A percentile compares a stretch with the other conserved stretches of the same genome.
phyloP scores from a whole-genome alignment of 1,140 invertebrate species.

The Drosophila tani region DNA sequence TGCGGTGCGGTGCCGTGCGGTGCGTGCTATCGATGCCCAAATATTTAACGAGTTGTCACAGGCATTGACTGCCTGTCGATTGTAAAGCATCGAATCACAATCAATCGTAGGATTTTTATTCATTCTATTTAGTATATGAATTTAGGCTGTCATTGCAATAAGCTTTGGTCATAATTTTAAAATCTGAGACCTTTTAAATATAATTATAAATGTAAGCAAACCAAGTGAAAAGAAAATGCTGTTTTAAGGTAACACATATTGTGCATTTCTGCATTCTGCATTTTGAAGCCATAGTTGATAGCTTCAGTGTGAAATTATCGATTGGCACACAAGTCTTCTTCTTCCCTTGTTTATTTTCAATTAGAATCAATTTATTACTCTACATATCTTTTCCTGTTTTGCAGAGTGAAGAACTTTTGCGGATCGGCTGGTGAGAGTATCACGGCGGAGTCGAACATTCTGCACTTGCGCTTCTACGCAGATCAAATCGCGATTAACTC shows the following conservation, averaged over 20 bases:
- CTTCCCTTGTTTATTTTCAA: not conserved
- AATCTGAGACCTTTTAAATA: too few species aligned
- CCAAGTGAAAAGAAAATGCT: too few species aligned
- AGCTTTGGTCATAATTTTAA: too few species aligned
- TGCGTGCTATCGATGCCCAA: conserved; percentile 17
- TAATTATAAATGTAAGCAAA: too few species aligned
- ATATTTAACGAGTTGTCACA: conserved; percentile 16
- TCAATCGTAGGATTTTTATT: not conserved
- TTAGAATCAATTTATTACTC: not conserved
- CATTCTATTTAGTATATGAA: not conserved
- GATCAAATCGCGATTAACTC: conserved; percentile 88
- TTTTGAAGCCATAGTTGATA: too few species aligned
- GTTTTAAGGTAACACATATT: too few species aligned
- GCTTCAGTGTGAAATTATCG: not conserved
- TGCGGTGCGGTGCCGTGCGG: too few species aligned
- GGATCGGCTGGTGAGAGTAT: conserved; percentile 92
- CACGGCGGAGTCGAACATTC: conserved; percentile 87
- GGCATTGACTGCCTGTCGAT: not conserved
- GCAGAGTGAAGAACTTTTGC: conserved; percentile 89
- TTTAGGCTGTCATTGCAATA: not conserved
- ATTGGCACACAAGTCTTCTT: not conserved
- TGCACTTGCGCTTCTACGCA: conserved; percentile 90
- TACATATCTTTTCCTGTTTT: conserved; percentile 3
- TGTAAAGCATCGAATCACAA: conserved; percentile 9
- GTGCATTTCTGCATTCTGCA: too few species aligned